A percentile compares a stretch with the other conserved stretches of the same genome.
These are phyloP conservation scores for Stenopsyche tienmushanensis DNA, from an alignment of 1,140 invertebrate genomes.

Conservation along the genomic window DNA sequence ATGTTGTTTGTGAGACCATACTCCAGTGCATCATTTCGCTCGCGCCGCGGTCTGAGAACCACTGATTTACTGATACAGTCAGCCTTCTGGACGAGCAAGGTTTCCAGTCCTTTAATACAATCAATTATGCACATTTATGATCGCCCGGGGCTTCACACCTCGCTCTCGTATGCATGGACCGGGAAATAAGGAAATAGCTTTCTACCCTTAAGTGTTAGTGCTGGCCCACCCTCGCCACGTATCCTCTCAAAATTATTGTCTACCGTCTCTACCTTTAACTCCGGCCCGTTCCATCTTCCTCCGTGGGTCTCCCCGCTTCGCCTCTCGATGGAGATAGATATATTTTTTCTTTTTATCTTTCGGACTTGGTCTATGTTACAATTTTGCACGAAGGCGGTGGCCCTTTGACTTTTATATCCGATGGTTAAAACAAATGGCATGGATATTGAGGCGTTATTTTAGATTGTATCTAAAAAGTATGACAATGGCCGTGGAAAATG, in stretches of 20 bases:
- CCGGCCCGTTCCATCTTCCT: conserved; percentile 3
- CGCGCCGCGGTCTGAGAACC: conserved; percentile 17
- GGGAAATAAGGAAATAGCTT: conserved; percentile 37
- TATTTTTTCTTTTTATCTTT: conserved; percentile 25
- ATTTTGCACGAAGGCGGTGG: conserved; percentile 12
- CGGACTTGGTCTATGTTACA: conserved; percentile 17
- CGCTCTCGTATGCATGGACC: conserved; percentile 39
- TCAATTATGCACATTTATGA: conserved; percentile 42
- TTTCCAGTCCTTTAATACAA: conserved; percentile 30
- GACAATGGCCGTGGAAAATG: not conserved
- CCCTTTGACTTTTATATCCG: conserved; percentile 22
- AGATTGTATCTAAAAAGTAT: conserved; percentile 21
- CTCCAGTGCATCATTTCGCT: conserved; percentile 17
- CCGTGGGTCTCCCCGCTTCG: not conserved
- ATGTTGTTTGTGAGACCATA: conserved; percentile 10
- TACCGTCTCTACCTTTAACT: conserved; percentile 22
- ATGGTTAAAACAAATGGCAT: conserved; percentile 32
- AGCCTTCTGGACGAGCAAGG: not conserved
- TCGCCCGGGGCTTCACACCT: conserved; percentile 32
- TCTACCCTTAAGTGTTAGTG: conserved; percentile 39
- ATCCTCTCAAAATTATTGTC: conserved; percentile 34
- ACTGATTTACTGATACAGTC: conserved; percentile 18
- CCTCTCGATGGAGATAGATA: conserved; percentile 17
- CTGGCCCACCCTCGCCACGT: conserved; percentile 8
- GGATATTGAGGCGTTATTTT: conserved; percentile 23